A percentile compares a stretch with the other conserved stretches of the same genome.
Evolutionary conservation across 2,797 vertebrate species (phyloP).

Genomic region (Selene dorsalis): DNA sequence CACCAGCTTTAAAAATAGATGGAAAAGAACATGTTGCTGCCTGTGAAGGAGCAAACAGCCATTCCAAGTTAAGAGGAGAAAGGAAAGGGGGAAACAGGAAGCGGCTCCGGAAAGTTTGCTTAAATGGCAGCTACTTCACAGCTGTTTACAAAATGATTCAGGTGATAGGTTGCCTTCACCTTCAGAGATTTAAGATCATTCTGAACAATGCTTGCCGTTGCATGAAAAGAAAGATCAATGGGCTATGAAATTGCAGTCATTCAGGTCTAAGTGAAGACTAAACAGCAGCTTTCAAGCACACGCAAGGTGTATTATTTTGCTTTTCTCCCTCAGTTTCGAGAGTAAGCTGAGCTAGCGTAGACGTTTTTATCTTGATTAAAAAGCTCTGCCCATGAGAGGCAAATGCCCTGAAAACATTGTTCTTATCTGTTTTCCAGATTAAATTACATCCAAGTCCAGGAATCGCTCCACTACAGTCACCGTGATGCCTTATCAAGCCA

Average conservation of each 20-base stretch:
- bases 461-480: conserved; percentile 67
- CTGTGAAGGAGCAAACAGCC: conserved; percentile 71
- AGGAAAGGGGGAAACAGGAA: conserved; percentile 54
- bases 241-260: conserved; percentile 53
- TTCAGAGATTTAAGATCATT: conserved; percentile 17
- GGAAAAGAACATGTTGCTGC: conserved; percentile 76
- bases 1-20: conserved; percentile 84
- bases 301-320: background rate
- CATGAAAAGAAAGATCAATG: conserved; percentile 51
- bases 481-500: conserved; percentile 88
- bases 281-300: conserved; percentile 32
- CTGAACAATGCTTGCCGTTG: conserved; percentile 33
- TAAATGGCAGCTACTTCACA: conserved; percentile 27
- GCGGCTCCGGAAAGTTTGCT: conserved; percentile 49
- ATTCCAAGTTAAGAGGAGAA: conserved; percentile 33
- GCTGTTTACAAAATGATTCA: conserved; percentile 47
- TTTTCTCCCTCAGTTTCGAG: conserved; percentile 11
- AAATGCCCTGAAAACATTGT: conserved; percentile 47
- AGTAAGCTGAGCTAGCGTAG: conserved; percentile 3
- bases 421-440: conserved; percentile 79
- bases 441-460: conserved; percentile 76
- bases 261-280: conserved; percentile 48
- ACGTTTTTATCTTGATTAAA: conserved; percentile 29
- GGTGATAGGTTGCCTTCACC: conserved; percentile 24
- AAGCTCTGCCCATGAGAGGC: conserved; percentile 34